Conservation (phyloP, 2,113 vertebrate species). For the Saccopteryx bilineata region DNA sequence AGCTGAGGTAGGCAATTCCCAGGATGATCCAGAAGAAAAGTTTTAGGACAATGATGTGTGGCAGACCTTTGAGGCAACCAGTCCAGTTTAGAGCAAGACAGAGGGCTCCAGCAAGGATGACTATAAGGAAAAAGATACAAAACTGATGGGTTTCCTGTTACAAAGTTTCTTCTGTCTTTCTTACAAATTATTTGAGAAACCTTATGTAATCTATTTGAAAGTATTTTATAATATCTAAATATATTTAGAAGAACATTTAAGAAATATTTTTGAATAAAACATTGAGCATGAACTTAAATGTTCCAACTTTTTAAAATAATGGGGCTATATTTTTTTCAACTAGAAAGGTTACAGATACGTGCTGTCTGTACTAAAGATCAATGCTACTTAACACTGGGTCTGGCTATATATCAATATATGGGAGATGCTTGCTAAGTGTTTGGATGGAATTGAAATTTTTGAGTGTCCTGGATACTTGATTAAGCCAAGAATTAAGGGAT, state of each 20-base stretch:
- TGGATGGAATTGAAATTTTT: conserved; percentile 70
- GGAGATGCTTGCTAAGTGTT: conserved; percentile 60
- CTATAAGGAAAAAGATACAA: not conserved
- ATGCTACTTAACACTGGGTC: conserved; percentile 60
- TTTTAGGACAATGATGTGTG: not conserved
- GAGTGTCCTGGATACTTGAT: conserved; percentile 52
- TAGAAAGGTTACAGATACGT: conserved; percentile 51
- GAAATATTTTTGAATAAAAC: conserved; percentile 70
- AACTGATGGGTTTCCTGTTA: not conserved
- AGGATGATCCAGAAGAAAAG: not conserved
- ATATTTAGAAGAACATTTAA: conserved; percentile 23
- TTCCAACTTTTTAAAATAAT: conserved; percentile 58
- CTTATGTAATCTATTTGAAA: conserved; percentile 50
- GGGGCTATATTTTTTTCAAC: conserved; percentile 31
- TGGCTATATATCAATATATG: conserved; percentile 5
- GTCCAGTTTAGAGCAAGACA: not conserved
- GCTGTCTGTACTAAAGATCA: conserved; percentile 53
- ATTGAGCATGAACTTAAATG: conserved; percentile 7
- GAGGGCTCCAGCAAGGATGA: not conserved
- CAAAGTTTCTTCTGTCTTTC: conserved; percentile 42
- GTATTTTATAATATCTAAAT: conserved; percentile 28
- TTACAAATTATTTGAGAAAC: conserved; percentile 34
- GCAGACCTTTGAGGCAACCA: not conserved
- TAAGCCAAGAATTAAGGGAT: conserved; percentile 72
- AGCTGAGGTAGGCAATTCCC: not conserved